Evolutionary conservation across 2,888 invertebrate species (phyloP), one percentile per base, ranked within the genome.

Genomic region (Lordiphosa fenestrarum): DNA sequence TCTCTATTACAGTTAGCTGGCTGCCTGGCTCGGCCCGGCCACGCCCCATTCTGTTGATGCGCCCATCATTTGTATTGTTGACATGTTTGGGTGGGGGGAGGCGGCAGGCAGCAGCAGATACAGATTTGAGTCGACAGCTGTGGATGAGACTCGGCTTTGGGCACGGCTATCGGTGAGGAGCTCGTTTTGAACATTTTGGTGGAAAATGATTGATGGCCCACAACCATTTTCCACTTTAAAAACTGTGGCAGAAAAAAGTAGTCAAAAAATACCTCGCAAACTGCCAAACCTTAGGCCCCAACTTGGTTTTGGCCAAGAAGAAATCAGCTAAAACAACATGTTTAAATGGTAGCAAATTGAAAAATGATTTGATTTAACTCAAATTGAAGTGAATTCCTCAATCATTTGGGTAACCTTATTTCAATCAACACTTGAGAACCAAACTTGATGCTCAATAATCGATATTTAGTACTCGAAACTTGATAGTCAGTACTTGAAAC

Each of bases 61-160:
- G 73, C 77, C 82, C 82, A 82, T 78, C 77, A 78, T 78, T 78
- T 78, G 77, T 78, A 78, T 78, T 78, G 82, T 82, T 78, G 82
- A 78, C 82, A 82, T 74, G 77, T 52, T 60, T 15, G 15, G 15
- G 15, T 55, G 10, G 21, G 2, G 40, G 37, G 30, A 4, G 6
- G 41, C 53, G 47, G 55, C 37, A 15, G 15, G 55, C 42, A 61
- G 55, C 42, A 61, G 49, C 69, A 60, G 78, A 76, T 76, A 76
- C 71, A 77, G 69, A 74, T 69, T 73, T 62, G 64, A 73, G 73
- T 46, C 77, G 73, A 69, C 75, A 80, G 73, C 73, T 75, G 80
- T 69, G 71, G 64, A 64, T 64, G 56, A 40, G 55, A 6, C 39
- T 36, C 37, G 23, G 23, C 23, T 23, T 19, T 12, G 12, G 38